Conservation (phyloP, 1,140 invertebrate genomes). For the Lasaia peninsularis region DNA sequence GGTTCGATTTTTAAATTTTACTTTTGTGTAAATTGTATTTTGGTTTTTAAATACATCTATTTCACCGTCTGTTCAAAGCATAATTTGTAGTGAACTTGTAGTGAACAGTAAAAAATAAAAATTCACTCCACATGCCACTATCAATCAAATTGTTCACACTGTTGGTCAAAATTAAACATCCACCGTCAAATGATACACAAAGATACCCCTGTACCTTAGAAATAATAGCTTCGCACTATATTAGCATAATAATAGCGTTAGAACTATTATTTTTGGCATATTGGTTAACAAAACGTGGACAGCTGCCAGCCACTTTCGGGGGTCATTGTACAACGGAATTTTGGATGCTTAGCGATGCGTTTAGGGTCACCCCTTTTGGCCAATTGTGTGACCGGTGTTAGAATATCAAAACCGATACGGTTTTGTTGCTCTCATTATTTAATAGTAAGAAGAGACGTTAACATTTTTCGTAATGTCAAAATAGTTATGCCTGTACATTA, state of each 20-base stretch:
- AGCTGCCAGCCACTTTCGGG: conserved; percentile 54
- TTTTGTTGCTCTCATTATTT: conserved; percentile 12
- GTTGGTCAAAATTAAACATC: conserved; percentile 45
- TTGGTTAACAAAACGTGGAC: conserved; percentile 59
- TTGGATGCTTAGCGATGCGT: conserved; percentile 24
- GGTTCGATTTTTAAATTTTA: neutral
- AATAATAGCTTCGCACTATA: conserved; percentile 54
- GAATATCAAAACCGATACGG: neutral
- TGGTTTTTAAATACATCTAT: neutral
- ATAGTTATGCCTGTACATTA: too few relatives aligned
- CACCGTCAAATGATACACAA: conserved; percentile 33
- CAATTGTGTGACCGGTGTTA: conserved; percentile 4
- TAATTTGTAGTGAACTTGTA: too few relatives aligned
- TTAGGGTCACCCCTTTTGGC: conserved; percentile 33
- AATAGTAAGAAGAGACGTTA: neutral
- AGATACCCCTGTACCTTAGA: conserved; percentile 61
- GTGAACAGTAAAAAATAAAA: neutral
- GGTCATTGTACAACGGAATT: conserved; percentile 60
- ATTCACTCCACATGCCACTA: conserved; percentile 39
- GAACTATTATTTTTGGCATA: conserved; percentile 63
- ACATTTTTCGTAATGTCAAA: too few relatives aligned
- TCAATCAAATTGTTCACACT: conserved; percentile 64
- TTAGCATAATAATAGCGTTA: conserved; percentile 68
- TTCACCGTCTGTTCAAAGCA: neutral
- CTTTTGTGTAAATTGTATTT: too few relatives aligned